Evolutionary conservation across 2,888 invertebrate species (phyloP), one percentile per base, ranked within the genome.

Genomic region (Nemapogon koenigi): DNA sequence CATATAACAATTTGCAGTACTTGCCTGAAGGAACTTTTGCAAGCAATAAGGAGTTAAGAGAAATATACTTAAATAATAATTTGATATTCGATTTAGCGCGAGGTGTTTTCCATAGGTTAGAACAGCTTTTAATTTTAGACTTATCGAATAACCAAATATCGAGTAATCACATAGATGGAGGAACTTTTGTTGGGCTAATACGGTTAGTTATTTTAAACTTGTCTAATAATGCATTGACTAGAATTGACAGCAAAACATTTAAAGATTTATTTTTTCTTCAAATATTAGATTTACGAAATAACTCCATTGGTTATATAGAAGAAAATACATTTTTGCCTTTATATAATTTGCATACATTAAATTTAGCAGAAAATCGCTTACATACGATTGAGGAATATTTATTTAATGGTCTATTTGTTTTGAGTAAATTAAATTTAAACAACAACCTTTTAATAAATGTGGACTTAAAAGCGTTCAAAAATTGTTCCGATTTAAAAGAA

Each of bases 261-360:
- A 91, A 90, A 63, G 92, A 94, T 65, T 76, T 94, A 50, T 90
- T 89, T 65, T 91, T 91, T 61, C 80, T 94, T 40, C 92, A 94
- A 71, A 91, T 91, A 49, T 83, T 94, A 52, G 90, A 91, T 70
- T 81, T 94, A 63, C 85, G 88, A 52, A 92, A 92, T 62, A 94
- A 94, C 60, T 89, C 90, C 13, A 91, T 94, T 47, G 89, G 89
- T 26, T 90, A 89, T 53, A 87, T 94, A 54, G 91, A 91, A 68
- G 90, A 91, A 51, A 91, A 91, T 55, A 90, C 94, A 37, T 94
- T 96, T 57, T 72, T 90, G 50, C 90, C 93, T 7, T 81, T 95
- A 40, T 91, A 93, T 70, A 94, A 94, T 71, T 81, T 96, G 49
- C 92, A 94, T 66, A 92, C 93, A 2, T 73, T 96, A 42, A 94